These are phyloP conservation scores for Sprattus sprattus DNA, from an alignment of 2,113 vertebrate species.

Conservation along the genomic window DNA sequence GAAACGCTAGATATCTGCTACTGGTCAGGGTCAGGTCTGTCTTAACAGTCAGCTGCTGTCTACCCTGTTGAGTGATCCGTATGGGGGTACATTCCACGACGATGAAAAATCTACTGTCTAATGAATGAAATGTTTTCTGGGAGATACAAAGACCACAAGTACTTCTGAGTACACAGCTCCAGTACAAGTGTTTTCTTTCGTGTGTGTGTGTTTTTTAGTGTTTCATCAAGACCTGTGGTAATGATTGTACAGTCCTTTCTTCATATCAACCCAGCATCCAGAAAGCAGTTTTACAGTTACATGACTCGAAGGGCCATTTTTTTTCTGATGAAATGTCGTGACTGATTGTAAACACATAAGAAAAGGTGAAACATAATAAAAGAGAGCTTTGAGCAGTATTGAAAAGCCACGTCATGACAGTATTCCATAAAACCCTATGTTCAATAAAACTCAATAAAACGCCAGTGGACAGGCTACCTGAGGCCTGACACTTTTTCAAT, in stretches of 20 bases:
- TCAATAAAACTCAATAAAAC: slow-evolving; percentile 53
- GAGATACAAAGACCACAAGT: neutral
- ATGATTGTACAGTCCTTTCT: neutral
- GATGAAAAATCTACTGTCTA: neutral
- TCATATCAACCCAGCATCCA: neutral
- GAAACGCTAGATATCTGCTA: neutral
- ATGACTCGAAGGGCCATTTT: neutral
- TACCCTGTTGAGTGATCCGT: slow-evolving; percentile 1
- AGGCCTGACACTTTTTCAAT: neutral
- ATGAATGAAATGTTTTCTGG: neutral
- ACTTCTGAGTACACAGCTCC: neutral
- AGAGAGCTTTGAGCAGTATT: neutral
- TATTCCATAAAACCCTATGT: slow-evolving; percentile 5
- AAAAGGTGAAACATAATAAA: neutral
- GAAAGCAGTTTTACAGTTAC: neutral
- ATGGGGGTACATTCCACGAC: neutral
- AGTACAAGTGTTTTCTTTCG: neutral
- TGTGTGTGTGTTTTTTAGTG: neutral
- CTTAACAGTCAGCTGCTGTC: neutral
- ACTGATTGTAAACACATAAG: slow-evolving; percentile 13
- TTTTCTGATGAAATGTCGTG: slow-evolving; percentile 4
- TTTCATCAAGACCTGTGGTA: neutral
- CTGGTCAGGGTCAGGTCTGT: neutral
- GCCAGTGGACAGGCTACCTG: slow-evolving; percentile 8
- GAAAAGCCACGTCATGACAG: neutral